Base-by-base conservation (phyloP, 2,888 invertebrate species). In the Ormyrus nitidulus region DNA sequence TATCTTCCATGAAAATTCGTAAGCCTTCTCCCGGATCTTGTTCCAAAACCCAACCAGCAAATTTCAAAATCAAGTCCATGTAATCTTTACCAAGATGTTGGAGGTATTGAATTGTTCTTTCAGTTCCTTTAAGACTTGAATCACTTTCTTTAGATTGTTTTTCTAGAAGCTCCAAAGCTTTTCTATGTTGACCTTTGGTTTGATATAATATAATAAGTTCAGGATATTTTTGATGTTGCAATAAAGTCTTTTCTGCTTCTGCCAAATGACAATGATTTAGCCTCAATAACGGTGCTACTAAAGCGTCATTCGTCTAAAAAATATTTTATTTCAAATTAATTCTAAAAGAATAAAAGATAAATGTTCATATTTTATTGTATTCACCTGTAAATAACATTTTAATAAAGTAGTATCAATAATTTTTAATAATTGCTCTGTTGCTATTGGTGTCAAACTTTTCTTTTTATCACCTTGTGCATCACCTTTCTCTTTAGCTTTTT, bases 331-430 rank as follows among this genome's bases (percentile, higher is more conserved):
- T 34, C 34, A 34, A 34, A 34, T 34, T 34, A 34, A 34, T 34
- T 34, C 2, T 4, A 34, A 34, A 34, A 34, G 34, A 34, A 19
- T 19, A 11, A 53, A 75, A 58, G 9, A 70, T 34, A 46, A 53
- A 66, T 59, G 13, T 46, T 19, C 54, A 56, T 13, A 13, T 51
- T 44, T 53, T 53, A 65, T 53, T 62, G 51, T 61, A 58, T 51
- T 56, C 91, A 96, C 97, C 94, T 97, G 96, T 79, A 99, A 92
- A 91, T 99, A 99, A 89, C 99, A 99, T 91, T 99, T 99, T 9
- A 99, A 92, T 71, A 99, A 92, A 0, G 99, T 99, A 0, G 99
- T 99, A 89, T 99, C 99, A 80, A 99, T 98, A 76, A 99, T 96
- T 90, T 98, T 98, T 80, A 98, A 91, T 49, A 96, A 91, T 84